Conservation (phyloP, 2,888 invertebrate species). For the Isoperla grammatica region DNA sequence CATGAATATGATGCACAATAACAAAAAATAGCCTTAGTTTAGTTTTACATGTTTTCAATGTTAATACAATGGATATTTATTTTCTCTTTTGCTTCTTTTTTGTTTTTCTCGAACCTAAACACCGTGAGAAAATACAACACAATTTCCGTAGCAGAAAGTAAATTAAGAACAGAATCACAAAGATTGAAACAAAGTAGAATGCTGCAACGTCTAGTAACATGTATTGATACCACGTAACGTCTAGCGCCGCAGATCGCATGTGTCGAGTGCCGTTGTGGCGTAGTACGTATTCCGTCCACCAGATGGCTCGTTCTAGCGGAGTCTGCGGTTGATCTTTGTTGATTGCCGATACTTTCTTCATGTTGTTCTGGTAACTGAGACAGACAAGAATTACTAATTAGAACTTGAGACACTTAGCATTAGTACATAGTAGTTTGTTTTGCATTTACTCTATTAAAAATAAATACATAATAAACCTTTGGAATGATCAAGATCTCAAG, state of each 20-base stretch:
- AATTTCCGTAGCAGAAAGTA: not conserved
- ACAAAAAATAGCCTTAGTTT: too few relatives aligned
- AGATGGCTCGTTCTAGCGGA: slow-evolving; percentile 20
- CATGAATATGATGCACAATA: too few relatives aligned
- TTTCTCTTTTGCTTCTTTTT: too few relatives aligned
- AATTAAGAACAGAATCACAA: not conserved
- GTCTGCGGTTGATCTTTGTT: slow-evolving; percentile 20
- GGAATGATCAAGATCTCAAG: too few relatives aligned
- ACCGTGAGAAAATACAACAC: too few relatives aligned
- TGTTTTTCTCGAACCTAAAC: too few relatives aligned
- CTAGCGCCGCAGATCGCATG: slow-evolving; percentile 26
- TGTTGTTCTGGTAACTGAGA: slow-evolving; percentile 20
- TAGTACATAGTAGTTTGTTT: too few relatives aligned
- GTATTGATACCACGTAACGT: slow-evolving; percentile 31
- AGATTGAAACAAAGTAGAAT: not conserved
- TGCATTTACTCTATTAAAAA: too few relatives aligned
- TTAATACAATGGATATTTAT: too few relatives aligned
- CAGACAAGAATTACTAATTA: not conserved
- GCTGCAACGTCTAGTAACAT: slow-evolving; percentile 30
- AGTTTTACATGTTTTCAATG: too few relatives aligned
- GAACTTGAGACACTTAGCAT: too few relatives aligned
- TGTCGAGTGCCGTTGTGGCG: slow-evolving; percentile 32
- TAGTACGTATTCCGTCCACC: slow-evolving; percentile 25
- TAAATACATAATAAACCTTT: too few relatives aligned
- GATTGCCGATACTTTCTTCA: slow-evolving; percentile 20